Evolutionary conservation across 2,888 invertebrate species (phyloP).

Genomic region (Aphrophora alni): DNA sequence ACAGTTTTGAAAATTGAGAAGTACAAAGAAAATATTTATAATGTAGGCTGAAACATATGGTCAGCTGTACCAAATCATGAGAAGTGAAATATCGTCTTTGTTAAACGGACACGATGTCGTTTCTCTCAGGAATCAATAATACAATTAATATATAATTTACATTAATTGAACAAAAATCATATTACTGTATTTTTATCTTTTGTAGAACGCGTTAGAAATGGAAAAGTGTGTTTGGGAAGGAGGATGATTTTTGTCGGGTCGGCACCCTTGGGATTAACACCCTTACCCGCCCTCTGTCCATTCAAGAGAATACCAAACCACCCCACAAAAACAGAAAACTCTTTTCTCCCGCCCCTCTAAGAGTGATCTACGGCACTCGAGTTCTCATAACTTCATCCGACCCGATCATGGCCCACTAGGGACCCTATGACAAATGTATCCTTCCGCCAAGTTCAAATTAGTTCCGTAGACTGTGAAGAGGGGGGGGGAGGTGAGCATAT

Average conservation of each 20-base stretch:
- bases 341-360: slow-evolving; percentile 30
- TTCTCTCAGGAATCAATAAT: too few relatives aligned
- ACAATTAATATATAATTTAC: background rate
- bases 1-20: too few relatives aligned
- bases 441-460: slow-evolving; percentile 42
- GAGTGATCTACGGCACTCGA: slow-evolving; percentile 32
- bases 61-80: too few relatives aligned
- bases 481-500: background rate
- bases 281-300: slow-evolving; percentile 25
- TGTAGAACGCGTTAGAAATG: background rate
- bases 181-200: background rate
- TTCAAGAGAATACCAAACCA: slow-evolving; percentile 25
- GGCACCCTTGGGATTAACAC: slow-evolving; percentile 22
- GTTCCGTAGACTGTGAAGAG: slow-evolving; percentile 30
- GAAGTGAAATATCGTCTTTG: too few relatives aligned
- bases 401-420: slow-evolving; percentile 40
- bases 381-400: slow-evolving; percentile 41
- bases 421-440: slow-evolving; percentile 41
- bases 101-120: too few relatives aligned
- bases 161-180: background rate
- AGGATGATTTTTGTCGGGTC: slow-evolving; percentile 32
- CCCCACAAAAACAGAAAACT: slow-evolving; percentile 36
- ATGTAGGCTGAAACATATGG: too few relatives aligned
- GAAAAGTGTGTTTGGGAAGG: background rate
- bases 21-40: too few relatives aligned